Conservation (phyloP, 2,888 invertebrate genomes). For the Torymus aiolomorphi region DNA sequence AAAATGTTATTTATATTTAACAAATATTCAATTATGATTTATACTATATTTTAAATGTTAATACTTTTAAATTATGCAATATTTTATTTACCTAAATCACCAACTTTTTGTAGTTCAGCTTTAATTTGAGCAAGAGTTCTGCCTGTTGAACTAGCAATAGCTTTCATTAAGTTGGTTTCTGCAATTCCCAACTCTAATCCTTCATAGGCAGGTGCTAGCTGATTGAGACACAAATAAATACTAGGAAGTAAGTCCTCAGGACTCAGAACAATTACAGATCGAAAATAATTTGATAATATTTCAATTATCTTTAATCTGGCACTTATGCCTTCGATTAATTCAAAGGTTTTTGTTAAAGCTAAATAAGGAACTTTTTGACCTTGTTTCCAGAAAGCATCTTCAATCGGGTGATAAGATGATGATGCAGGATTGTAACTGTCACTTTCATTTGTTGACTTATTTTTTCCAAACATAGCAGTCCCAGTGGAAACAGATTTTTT, state of each 20-base stretch:
- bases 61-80: too few relatives aligned
- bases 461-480: constrained; percentile 57
- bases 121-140: too few relatives aligned
- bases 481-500: constrained; percentile 30
- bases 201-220: constrained; percentile 96
- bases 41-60: too few relatives aligned
- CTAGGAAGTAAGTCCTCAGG: constrained; percentile 93
- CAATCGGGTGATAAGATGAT: constrained; percentile 87
- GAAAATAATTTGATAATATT: constrained; percentile 91
- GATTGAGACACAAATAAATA: constrained; percentile 96
- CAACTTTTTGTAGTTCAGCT: constrained; percentile 82
- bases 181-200: constrained; percentile 95
- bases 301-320: constrained; percentile 94
- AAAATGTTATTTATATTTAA: too few relatives aligned
- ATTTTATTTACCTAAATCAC: constrained; percentile 86
- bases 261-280: constrained; percentile 87
- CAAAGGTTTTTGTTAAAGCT: constrained; percentile 92
- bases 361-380: constrained; percentile 91
- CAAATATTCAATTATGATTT: too few relatives aligned
- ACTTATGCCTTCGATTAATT: constrained; percentile 90
- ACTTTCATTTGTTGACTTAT: constrained; percentile 62
- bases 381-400: constrained; percentile 88
- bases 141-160: constrained; percentile 92
- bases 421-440: constrained; percentile 83
- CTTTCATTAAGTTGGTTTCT: constrained; percentile 95